Percentiles rank a stretch among this genome's conserved stretches.
Conservation (phyloP, 2,113 vertebrate genomes). For the Xyrauchen texanus region DNA sequence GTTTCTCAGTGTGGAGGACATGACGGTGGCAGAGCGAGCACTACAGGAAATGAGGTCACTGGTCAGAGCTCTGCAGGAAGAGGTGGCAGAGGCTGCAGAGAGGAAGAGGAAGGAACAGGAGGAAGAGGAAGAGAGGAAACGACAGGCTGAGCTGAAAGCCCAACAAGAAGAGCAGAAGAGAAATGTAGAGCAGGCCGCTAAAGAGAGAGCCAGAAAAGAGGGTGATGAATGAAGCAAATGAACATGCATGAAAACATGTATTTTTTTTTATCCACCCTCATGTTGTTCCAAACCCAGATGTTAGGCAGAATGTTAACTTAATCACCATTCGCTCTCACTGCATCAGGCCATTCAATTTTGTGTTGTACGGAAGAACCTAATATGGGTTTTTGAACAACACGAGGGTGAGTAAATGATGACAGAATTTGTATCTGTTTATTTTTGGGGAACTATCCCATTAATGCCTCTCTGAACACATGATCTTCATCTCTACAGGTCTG, state of each 20-base stretch:
- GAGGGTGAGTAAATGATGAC: slow-evolving; percentile 69
- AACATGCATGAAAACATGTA: no score
- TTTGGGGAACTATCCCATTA: not conserved
- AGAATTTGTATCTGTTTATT: no score
- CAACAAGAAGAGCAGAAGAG: slow-evolving; percentile 73
- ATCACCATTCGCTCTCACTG: no score
- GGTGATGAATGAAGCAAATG: no score
- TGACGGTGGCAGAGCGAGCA: slow-evolving; percentile 77
- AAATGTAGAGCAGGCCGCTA: slow-evolving; percentile 64
- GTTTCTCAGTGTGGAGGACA: slow-evolving; percentile 81
- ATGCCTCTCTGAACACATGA: not conserved
- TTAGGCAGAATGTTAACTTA: no score
- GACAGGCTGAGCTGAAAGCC: slow-evolving; percentile 71
- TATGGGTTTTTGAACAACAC: slow-evolving; percentile 37
- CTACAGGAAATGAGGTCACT: slow-evolving; percentile 86
- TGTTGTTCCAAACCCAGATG: no score
- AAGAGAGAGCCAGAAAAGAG: slow-evolving; percentile 55
- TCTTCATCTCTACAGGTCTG: slow-evolving; percentile 72
- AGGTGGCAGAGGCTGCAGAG: slow-evolving; percentile 71
- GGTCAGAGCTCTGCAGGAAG: slow-evolving; percentile 77
- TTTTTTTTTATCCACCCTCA: no score
- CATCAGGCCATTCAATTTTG: no score
- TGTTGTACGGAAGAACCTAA: no score
- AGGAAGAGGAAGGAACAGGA: slow-evolving; percentile 76
- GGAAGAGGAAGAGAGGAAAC: slow-evolving; percentile 68